Base-by-base conservation (phyloP, 2,888 invertebrate species). In the Gonocerus acuteangulatus region DNA sequence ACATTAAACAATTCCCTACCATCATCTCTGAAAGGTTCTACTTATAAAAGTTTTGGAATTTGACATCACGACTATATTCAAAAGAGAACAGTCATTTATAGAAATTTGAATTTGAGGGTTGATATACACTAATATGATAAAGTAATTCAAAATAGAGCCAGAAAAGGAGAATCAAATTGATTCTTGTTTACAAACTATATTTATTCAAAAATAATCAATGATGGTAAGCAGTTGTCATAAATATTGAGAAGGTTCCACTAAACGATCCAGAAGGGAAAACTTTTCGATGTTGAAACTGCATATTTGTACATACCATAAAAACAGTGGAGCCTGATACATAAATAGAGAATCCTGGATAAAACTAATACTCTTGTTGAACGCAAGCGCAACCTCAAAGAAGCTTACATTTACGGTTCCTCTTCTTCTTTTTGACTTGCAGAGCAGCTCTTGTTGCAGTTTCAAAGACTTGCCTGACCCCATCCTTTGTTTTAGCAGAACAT, bases 401-500 rank as follows among this genome's bases (percentile, higher is more conserved):
- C 79, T 82, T 82, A 83, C 92, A 91, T 81, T 86, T 49, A 75
- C 86, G 86, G 83, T 89, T 89, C 63, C 67, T 65, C 86, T 90
- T 91, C 87, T 89, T 89, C 85, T 89, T 90, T 81, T 89, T 91
- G 69, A 94, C 94, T 82, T 95, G 94, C 76, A 97, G 82, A 71
- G 97, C 96, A 73, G 97, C 96, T 74, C 93, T 85, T 68, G 97
- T 95, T 73, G 97, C 97, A 72, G 95, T 96, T 82, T 97, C 96
- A 78, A 99, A 99, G 69, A 99, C 97, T 80, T 97, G 96, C 71
- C 95, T 84, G 64, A 99, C 95, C 71, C 96, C 97, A 75, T 99
- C 96, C 85, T 97, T 97, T 78, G 95, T 96, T 78, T 97, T 99
- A 73, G 97, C 97, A 59, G 96, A 97, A 79, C 97, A 99, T 80